Evolutionary conservation across 2,113 vertebrate species (phyloP).

Genomic region (Ptilonorhynchus violaceus): DNA sequence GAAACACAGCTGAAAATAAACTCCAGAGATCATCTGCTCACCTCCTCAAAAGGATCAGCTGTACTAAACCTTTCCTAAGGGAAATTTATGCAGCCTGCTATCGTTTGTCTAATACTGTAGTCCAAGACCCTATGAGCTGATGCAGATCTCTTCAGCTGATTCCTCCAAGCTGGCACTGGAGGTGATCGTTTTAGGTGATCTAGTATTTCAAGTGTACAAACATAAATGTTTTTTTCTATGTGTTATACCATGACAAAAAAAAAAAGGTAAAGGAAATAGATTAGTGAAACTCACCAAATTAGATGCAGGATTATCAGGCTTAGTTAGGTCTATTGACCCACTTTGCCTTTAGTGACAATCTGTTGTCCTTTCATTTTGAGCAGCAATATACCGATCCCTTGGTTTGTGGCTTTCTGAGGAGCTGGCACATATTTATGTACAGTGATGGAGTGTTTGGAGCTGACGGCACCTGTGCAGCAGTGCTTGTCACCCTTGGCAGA

Average conservation of each 20-base stretch:
- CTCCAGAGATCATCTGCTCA: neutral
- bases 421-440: neutral
- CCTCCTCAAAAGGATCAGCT: neutral
- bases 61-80: neutral
- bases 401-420: neutral
- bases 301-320: neutral
- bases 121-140: neutral
- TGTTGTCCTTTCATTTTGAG: neutral
- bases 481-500: neutral
- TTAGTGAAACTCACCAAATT: neutral
- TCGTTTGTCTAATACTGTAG: neutral
- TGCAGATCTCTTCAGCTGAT: neutral
- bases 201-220: neutral
- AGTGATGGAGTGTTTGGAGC: neutral
- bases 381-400: neutral
- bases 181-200: neutral
- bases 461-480: neutral
- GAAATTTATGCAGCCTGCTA: neutral
- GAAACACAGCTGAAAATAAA: neutral
- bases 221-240: neutral
- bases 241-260: neutral
- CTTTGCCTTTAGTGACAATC: neutral
- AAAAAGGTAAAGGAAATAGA: neutral
- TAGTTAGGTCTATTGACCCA: neutral
- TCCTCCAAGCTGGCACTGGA: neutral